Percentiles rank a stretch among this genome's conserved stretches.
These are phyloP conservation scores for Phyllostomus hastatus DNA, from an alignment of 2,113 vertebrate species.

Conservation along the genomic window DNA sequence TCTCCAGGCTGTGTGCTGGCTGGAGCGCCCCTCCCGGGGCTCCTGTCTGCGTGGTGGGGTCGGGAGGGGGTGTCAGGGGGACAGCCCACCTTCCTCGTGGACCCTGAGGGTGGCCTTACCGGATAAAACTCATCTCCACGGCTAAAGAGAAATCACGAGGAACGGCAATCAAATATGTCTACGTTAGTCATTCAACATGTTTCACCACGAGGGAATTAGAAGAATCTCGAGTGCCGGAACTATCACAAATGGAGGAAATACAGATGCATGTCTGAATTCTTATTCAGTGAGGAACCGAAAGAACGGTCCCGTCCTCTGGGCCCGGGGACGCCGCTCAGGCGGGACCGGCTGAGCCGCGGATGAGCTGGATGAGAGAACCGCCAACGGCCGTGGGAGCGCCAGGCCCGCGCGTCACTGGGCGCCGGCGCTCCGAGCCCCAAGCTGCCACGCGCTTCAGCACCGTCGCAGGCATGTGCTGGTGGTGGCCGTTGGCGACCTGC, in stretches of 20 bases:
- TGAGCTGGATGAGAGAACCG: conserved; percentile 1
- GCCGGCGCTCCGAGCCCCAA: neutral
- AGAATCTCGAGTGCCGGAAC: neutral
- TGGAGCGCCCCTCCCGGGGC: neutral
- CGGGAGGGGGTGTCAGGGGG: neutral
- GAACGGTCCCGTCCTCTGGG: neutral
- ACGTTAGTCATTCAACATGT: neutral
- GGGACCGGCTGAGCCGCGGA: neutral
- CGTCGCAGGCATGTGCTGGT: neutral
- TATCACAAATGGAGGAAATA: conserved; percentile 35
- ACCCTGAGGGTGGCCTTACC: neutral
- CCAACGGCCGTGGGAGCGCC: neutral
- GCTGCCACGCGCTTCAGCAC: neutral
- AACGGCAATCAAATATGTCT: conserved; percentile 37
- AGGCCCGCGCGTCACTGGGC: neutral
- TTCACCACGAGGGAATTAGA: conserved; percentile 35
- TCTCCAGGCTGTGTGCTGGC: neutral
- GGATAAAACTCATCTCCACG: neutral
- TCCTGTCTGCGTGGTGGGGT: neutral
- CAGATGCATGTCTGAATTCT: conserved; percentile 34
- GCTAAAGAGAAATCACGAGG: neutral
- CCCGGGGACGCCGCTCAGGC: neutral
- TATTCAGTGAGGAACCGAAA: neutral
- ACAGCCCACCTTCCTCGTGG: neutral
- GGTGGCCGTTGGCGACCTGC: neutral